Percentiles rank a stretch among this genome's conserved stretches.
phyloP scores from a whole-genome alignment of 2,113 vertebrate species.

The Pica pica region DNA sequence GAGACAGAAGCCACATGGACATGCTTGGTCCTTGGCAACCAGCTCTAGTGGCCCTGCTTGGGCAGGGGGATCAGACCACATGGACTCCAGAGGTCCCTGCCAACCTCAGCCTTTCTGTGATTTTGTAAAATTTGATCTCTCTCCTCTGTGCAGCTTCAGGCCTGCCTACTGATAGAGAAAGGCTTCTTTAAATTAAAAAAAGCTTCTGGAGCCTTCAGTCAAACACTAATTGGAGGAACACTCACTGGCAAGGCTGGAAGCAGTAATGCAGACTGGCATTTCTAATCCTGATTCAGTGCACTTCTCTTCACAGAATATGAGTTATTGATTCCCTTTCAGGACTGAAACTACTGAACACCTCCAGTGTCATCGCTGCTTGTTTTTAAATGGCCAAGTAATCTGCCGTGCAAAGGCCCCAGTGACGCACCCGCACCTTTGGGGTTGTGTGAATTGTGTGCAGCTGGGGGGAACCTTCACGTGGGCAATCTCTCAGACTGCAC shows the following conservation, averaged over 20 bases:
- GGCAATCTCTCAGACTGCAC: background rate
- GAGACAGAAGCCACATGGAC: background rate
- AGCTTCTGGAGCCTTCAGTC: background rate
- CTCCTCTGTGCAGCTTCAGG: background rate
- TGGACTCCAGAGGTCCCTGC: background rate
- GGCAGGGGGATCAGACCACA: background rate
- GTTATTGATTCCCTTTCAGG: background rate
- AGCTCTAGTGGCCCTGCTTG: background rate
- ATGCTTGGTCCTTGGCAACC: background rate
- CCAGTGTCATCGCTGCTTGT: background rate
- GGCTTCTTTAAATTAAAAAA: background rate
- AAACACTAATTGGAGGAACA: background rate
- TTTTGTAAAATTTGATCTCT: background rate
- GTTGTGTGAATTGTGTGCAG: background rate
- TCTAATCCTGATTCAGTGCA: background rate
- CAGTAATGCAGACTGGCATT: background rate
- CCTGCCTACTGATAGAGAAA: background rate
- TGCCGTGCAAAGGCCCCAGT: background rate
- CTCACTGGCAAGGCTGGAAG: background rate
- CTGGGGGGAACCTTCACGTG: background rate
- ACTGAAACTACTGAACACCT: background rate
- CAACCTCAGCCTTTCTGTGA: background rate
- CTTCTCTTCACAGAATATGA: background rate
- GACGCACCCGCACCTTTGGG: fast-evolving
- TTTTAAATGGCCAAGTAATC: background rate